Percentiles rank a stretch among this genome's conserved stretches.
These are phyloP conservation scores for Sebastes elongatus DNA, from an alignment of 2,797 vertebrate species.

Conservation along the genomic window DNA sequence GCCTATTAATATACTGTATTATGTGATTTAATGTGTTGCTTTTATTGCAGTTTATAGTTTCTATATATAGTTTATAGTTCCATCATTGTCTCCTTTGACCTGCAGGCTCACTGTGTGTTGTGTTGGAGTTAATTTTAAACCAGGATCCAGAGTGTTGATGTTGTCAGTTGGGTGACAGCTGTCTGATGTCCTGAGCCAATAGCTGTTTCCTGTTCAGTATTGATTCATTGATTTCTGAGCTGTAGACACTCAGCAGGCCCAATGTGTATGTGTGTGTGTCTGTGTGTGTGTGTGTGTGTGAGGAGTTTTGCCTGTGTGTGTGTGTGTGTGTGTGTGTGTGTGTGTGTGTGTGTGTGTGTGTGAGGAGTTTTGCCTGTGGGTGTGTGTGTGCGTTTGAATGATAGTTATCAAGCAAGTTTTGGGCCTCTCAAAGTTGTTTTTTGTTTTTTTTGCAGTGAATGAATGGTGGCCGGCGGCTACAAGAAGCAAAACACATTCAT, in stretches of 20 bases:
- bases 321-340: not conserved
- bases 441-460: not conserved
- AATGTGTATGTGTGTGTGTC: not conserved
- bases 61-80: not conserved
- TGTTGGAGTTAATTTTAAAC: not conserved
- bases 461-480: not conserved
- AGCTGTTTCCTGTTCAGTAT: constrained; percentile 25
- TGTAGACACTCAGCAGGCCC: not conserved
- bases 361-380: not conserved
- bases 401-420: not conserved
- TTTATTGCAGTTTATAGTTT: not conserved
- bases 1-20: not conserved
- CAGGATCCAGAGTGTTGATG: not conserved
- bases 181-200: constrained; percentile 7
- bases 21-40: not conserved
- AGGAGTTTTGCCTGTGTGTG: not conserved
- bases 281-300: not conserved
- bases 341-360: not conserved
- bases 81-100: not conserved
- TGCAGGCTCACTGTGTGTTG: not conserved
- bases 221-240: constrained; percentile 24
- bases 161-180: constrained; percentile 4
- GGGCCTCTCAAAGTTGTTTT: not conserved
- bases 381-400: not conserved
- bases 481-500: not conserved